A percentile compares a stretch with the other conserved stretches of the same genome.
phyloP scores from a whole-genome alignment of 1,140 invertebrate genomes.

The Arion vulgaris region DNA sequence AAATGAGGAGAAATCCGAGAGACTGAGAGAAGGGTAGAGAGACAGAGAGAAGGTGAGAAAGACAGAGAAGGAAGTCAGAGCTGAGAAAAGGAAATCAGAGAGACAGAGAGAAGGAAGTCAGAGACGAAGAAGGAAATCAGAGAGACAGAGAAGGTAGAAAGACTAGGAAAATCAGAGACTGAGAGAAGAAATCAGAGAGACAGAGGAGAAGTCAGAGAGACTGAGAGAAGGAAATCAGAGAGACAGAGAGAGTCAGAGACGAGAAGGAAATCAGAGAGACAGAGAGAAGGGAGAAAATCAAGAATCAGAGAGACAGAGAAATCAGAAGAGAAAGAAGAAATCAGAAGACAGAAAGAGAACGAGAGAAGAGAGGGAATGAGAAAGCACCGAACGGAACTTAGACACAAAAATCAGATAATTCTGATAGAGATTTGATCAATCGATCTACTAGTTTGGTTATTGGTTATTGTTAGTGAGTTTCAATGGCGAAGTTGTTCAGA shows the following conservation, averaged over 20 bases:
- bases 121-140: background rate
- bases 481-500: no score
- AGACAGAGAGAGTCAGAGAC: constrained; percentile 18
- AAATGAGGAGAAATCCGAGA: no score
- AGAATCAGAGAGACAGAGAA: constrained; percentile 10
- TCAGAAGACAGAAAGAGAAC: background rate
- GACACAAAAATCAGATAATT: no score
- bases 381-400: no score
- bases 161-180: constrained; percentile 7
- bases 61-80: no score
- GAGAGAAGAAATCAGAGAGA: constrained; percentile 10
- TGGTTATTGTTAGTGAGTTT: no score
- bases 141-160: background rate
- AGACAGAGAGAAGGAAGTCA: background rate
- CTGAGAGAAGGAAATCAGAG: constrained; percentile 5
- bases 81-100: constrained; percentile 14
- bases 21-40: no score
- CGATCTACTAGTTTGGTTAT: no score
- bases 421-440: no score
- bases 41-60: no score
- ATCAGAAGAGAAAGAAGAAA: constrained; percentile 22
- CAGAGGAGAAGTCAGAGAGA: constrained; percentile 19
- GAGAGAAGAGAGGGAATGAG: constrained; percentile 18
- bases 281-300: constrained; percentile 4
- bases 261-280: constrained; percentile 8